Base-by-base conservation (phyloP, 2,888 invertebrate genomes). In the Hedychridium roseum region DNA sequence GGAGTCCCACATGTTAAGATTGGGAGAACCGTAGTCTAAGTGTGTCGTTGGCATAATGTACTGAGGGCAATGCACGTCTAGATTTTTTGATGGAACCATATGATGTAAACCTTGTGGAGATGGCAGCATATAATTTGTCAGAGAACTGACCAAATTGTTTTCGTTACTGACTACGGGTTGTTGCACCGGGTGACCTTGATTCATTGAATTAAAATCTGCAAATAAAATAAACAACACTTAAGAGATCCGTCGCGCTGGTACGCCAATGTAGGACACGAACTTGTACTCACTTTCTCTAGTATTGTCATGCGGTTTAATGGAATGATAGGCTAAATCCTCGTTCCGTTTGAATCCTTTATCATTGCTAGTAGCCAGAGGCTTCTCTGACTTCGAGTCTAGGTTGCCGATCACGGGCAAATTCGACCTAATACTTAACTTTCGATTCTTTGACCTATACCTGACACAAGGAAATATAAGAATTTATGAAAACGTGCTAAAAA, bases 401-500 rank as follows among this genome's bases (percentile, higher is more conserved):
- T 56, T 69, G 3, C 59, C 63, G 11, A 60, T 65, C 12, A 69
- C 32, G 1, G 74, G 58, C 30, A 70, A 54, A 56, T 57, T 70
- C 20, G 74, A 66, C 44, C 78, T 71, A 15, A 73, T 57, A 39
- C 76, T 78, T 7, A 84, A 80, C 74, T 87, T 88, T 11, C 87
- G 81, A 69, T 84, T 87, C 67, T 87, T 87, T 3, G 87, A 85
- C 42, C 88, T 81, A 69, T 88, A 88, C 52, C 83, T 83, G 55
- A 20, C 16, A 48, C 41, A 43, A 44, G 38, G 26, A 2, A 39
- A 40, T 20, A 36, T 28, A 15, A 44, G 11, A 34, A 43, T 16
- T 2, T 27, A 44, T 3, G 16, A 15, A 15, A 43, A 11, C 17
- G 28, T 32, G 2, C 17, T 16, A 37, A 20, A 18, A 44, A 43